These are phyloP conservation scores for Gnatocerus cornutus DNA, from an alignment of 2,888 invertebrate genomes.

Conservation along the genomic window DNA sequence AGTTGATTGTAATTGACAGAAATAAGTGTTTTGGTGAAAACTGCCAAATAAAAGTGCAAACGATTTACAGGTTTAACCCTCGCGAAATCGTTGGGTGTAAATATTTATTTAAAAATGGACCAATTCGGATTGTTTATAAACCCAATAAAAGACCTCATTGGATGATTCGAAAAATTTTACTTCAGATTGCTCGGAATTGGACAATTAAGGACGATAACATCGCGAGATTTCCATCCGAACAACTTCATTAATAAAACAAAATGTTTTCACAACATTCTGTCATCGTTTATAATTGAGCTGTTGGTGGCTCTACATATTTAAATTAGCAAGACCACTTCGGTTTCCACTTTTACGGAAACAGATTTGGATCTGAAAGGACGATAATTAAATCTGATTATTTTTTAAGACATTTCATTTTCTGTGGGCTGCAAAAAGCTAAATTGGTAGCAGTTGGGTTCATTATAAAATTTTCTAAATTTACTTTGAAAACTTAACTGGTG, in stretches of 20 bases:
- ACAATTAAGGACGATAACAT: constrained; percentile 33
- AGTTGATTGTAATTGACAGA: background rate
- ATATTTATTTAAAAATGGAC: constrained; percentile 3
- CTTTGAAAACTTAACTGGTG: no score
- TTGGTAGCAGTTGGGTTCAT: no score
- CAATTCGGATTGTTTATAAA: constrained; percentile 1
- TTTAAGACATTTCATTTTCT: background rate
- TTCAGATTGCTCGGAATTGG: background rate
- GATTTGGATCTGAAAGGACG: background rate
- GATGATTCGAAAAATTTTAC: background rate
- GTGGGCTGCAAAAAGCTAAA: no score
- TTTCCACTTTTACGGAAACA: background rate
- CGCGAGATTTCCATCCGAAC: constrained; percentile 27
- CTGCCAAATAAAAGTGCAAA: background rate
- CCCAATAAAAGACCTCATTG: background rate
- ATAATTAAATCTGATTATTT: constrained; percentile 1
- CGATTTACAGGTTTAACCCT: constrained; percentile 4
- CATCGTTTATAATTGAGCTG: constrained; percentile 14
- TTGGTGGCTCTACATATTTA: constrained; percentile 8
- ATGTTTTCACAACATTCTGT: constrained; percentile 3
- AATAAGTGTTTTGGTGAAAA: background rate
- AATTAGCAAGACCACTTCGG: background rate
- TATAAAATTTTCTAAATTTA: no score
- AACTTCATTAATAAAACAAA: constrained; percentile 28
- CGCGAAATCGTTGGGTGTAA: constrained; percentile 5